phyloP scores from a whole-genome alignment of 2,113 vertebrate species.

The Mesembrinibis cayennensis region DNA sequence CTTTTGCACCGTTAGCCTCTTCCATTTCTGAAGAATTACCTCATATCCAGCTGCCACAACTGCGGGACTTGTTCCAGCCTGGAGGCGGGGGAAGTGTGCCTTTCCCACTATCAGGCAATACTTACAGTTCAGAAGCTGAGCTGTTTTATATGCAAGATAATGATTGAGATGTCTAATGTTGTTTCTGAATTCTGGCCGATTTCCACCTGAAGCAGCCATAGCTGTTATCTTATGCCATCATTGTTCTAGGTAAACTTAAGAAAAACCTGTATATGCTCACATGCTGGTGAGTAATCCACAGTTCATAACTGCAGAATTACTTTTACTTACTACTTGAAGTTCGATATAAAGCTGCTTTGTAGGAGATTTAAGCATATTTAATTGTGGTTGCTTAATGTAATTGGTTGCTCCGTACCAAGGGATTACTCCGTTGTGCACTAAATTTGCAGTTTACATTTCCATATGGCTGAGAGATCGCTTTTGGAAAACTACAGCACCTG shows the following conservation, averaged over 20 bases:
- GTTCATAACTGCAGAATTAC: not conserved
- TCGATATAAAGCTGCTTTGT: not conserved
- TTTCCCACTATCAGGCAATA: not conserved
- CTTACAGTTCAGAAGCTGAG: not conserved
- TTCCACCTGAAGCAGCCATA: not conserved
- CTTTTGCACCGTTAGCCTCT: not conserved
- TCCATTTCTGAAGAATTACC: not conserved
- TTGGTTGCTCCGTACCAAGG: not conserved
- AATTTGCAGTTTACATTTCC: slow-evolving; percentile 13
- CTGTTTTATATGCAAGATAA: not conserved
- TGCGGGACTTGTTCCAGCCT: not conserved
- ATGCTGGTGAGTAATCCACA: not conserved
- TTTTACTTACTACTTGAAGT: not conserved
- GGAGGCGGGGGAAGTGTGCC: rapidly evolving
- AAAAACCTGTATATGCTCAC: not conserved
- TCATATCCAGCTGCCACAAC: not conserved
- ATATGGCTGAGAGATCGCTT: not conserved
- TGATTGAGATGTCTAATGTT: too few species aligned
- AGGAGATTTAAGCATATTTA: not conserved
- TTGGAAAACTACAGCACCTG: not conserved
- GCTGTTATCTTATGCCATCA: not conserved
- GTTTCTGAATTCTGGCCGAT: not conserved
- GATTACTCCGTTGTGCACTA: not conserved
- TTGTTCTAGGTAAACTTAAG: not conserved
- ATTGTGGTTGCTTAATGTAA: not conserved